Evolutionary conservation across 2,888 invertebrate species (phyloP).

Genomic region (Ashinkailepas kermadecensis): DNA sequence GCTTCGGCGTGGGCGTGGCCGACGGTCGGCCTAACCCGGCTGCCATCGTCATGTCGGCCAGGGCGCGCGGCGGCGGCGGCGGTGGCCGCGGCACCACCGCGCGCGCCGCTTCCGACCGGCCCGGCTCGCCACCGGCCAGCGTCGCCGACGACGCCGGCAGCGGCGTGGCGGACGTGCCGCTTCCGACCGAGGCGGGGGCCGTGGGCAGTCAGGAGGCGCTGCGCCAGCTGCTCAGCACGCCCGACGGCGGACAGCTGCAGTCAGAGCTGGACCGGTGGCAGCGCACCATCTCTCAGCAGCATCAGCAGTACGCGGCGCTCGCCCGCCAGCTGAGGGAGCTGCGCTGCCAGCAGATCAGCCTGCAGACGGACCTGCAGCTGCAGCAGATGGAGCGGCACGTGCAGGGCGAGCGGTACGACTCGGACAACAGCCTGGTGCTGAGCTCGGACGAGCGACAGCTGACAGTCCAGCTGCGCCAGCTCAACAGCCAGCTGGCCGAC

Average conservation of each 20-base stretch:
- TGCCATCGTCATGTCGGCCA: not conserved
- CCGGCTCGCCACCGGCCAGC: slow-evolving; percentile 1
- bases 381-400: slow-evolving; percentile 4
- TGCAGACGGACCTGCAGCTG: slow-evolving; percentile 7
- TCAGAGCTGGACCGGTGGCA: not conserved
- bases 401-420: slow-evolving; percentile 6
- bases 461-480: not conserved
- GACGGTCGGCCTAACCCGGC: slow-evolving; percentile 5
- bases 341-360: slow-evolving; percentile 12
- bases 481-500: not conserved
- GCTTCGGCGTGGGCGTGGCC: slow-evolving; percentile 6
- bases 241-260: not conserved
- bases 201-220: slow-evolving; percentile 16
- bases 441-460: not conserved
- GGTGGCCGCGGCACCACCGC: not conserved
- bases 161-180: not conserved
- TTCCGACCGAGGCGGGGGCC: not conserved
- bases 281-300: not conserved
- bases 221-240: not conserved
- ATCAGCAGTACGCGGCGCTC: not conserved
- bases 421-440: not conserved
- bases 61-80: not conserved
- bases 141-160: not conserved
- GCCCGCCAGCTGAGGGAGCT: not conserved
- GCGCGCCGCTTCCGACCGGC: not conserved